A percentile compares a stretch with the other conserved stretches of the same genome.
Conservation (phyloP, 1,140 invertebrate genomes). For the Ectropis grisescens region DNA sequence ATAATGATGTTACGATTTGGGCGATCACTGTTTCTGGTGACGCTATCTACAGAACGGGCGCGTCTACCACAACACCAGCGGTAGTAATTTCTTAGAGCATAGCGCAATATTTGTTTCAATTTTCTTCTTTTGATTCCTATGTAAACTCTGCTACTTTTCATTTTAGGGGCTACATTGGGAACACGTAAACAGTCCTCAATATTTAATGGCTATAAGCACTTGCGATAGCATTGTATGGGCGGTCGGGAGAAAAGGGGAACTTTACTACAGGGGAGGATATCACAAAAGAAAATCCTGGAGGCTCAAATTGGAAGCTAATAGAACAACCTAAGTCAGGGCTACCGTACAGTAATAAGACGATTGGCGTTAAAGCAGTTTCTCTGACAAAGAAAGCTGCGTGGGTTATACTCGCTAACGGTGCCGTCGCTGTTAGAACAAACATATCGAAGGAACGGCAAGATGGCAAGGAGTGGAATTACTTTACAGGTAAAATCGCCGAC, state of each 20-base stretch:
- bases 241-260: slow-evolving; percentile 86
- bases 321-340: slow-evolving; percentile 42
- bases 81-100: slow-evolving; percentile 68
- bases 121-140: too few species aligned
- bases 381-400: slow-evolving; percentile 39
- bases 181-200: slow-evolving; percentile 83
- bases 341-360: slow-evolving; percentile 30
- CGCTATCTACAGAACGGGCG: slow-evolving; percentile 83
- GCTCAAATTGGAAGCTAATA: slow-evolving; percentile 47
- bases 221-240: slow-evolving; percentile 84
- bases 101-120: too few species aligned
- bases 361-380: slow-evolving; percentile 43
- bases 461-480: slow-evolving; percentile 56
- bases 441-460: slow-evolving; percentile 32
- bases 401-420: slow-evolving; percentile 47
- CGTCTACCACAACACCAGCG: slow-evolving; percentile 76
- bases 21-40: slow-evolving; percentile 87
- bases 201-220: slow-evolving; percentile 80
- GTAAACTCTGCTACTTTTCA: slow-evolving; percentile 1
- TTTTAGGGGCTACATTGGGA: slow-evolving; percentile 82
- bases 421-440: slow-evolving; percentile 46
- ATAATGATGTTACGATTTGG: slow-evolving; percentile 76
- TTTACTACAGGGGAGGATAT: slow-evolving; percentile 83
- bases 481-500: slow-evolving; percentile 52
- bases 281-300: slow-evolving; percentile 72